These are phyloP conservation scores for Darevskia nairensis DNA, from an alignment of 2,797 vertebrate species.

Conservation along the genomic window DNA sequence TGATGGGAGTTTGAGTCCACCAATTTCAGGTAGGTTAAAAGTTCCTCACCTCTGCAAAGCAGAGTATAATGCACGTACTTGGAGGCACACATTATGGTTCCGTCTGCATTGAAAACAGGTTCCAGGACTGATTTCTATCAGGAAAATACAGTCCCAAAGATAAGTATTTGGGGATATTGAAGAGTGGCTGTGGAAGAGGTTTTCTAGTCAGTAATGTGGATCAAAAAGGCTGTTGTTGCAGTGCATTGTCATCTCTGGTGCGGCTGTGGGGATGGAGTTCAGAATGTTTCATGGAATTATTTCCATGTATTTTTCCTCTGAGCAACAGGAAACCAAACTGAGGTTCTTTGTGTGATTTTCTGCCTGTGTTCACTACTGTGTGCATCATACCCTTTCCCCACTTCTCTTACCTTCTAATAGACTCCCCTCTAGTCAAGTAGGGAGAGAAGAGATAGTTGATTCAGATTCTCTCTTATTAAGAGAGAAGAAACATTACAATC, in stretches of 20 bases:
- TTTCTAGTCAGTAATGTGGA: neutral
- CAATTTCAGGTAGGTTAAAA: neutral
- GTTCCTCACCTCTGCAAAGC: neutral
- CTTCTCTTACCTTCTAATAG: slow-evolving; percentile 3
- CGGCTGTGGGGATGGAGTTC: neutral
- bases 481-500: neutral
- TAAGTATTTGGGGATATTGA: neutral
- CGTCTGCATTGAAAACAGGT: neutral
- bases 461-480: neutral
- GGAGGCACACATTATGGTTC: neutral
- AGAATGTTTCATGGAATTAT: neutral
- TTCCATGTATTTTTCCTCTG: neutral
- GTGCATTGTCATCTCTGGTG: neutral
- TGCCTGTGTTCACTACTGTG: slow-evolving; percentile 7
- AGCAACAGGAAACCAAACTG: neutral
- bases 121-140: neutral
- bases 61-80: neutral
- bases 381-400: neutral
- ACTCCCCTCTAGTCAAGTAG: neutral
- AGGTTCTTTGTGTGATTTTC: neutral
- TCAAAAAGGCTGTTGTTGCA: neutral
- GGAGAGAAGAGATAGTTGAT: neutral
- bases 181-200: neutral
- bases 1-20: neutral
- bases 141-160: neutral